Evolutionary conservation across 2,113 vertebrate genomes (phyloP).

Genomic region (Illadopsis cleaveri): DNA sequence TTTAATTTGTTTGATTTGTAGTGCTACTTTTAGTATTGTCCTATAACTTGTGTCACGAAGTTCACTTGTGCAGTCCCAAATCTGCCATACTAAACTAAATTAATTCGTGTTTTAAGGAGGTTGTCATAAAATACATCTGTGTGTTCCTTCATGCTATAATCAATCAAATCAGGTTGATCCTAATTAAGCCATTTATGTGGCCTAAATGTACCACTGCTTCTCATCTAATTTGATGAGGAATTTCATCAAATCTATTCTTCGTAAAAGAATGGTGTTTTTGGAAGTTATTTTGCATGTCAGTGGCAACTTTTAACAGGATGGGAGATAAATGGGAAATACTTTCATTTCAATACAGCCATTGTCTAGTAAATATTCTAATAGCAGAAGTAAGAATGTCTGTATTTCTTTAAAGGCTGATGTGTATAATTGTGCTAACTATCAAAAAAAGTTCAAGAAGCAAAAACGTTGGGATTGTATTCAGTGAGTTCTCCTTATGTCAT

Average conservation of each 20-base stretch:
- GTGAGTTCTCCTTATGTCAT: background rate
- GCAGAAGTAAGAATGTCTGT: background rate
- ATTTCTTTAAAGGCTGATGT: background rate
- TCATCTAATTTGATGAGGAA: background rate
- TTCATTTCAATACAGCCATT: background rate
- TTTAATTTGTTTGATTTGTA: background rate
- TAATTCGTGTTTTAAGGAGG: background rate
- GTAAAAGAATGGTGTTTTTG: background rate
- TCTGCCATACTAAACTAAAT: background rate
- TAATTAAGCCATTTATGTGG: background rate
- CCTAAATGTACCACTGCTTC: background rate
- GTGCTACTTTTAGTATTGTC: constrained; percentile 21
- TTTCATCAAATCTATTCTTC: background rate
- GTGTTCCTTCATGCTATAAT: background rate
- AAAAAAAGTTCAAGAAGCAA: background rate
- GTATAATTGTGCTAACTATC: background rate
- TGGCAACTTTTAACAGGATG: background rate
- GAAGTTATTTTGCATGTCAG: background rate
- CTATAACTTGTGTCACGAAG: background rate
- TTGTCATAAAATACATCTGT: background rate
- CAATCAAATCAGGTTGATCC: background rate
- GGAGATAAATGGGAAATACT: background rate
- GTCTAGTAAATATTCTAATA: background rate
- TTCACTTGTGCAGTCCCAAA: background rate
- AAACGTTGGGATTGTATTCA: background rate